Base-by-base conservation (phyloP, 2,888 invertebrate genomes). In the Dolomedes plantarius region DNA sequence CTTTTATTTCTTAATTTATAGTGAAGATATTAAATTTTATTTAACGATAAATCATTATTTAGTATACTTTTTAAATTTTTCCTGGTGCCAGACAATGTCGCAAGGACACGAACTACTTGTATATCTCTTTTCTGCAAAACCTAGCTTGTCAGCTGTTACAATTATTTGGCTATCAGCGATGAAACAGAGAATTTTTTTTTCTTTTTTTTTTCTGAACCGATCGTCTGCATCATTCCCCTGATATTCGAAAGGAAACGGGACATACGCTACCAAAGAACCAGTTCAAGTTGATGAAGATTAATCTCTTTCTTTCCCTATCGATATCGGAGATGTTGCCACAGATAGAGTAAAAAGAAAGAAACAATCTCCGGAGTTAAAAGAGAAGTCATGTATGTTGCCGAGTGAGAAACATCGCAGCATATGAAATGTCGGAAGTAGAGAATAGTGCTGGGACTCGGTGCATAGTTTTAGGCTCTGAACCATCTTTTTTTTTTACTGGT, bases 271-370 rank as follows among this genome's bases (percentile, higher is more conserved):
- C 13, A 2, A 46, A 46, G 46, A 11, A 67, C 29, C 36, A 72
- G 56, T 56, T 68, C 81, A 81, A 23, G 31, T 76, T 83, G 83
- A 83, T 83, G 83, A 83, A 83, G 83, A 83, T 83, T 83, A 83
- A 83, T 76, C 83, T 71, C 83, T 64, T 65, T 64, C 28, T n/a
- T 36, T 23, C 64, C 39, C 72, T 72, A 83, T 83, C 83, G 83
- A 83, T 83, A 83, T 76, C 72, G 71, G 71, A 77, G 65, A 83
- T 83, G 83, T 83, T 71, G 76, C 31, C 65, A 72, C 65, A 77
- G 71, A 65, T 41, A 72, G 65, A 77, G 41, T 32, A 82, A 46
- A 67, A 32, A 36, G 50, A 39, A 27, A 69, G 31, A 77, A n/a
- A 72, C 76, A 76, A 83, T 77, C 50, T 64, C 62, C 69, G 31